Evolutionary conservation across 2,797 vertebrate genomes (phyloP), one percentile per base, ranked within the genome.

Genomic region (Malurus leucopterus): DNA sequence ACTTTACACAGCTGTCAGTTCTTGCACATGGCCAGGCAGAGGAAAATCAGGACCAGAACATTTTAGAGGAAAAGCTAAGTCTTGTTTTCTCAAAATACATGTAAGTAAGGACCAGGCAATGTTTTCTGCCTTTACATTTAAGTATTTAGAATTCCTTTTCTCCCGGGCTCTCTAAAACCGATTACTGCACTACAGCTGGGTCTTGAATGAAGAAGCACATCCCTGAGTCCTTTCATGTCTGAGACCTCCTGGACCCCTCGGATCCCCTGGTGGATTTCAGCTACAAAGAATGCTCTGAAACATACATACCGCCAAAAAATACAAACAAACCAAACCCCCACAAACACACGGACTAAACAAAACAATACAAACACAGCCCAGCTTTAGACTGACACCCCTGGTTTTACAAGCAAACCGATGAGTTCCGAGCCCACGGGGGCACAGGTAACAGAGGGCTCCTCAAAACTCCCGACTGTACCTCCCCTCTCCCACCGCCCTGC

Each of bases 1-100:
- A 77, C 55, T 40, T 41, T 2, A 64, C 6, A 11, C 2, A 55
- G 19, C 8, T 34, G 9, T 18, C 57, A 26, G 34, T 4, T 21
- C 11, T 34, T 0, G 0, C 43, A 21, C 3, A 1, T 8, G 4
- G 43, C 24, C 46, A 30, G 32, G 6, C 18, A 54, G 12, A 49
- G 24, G 20, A 70, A 49, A 79, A 63, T 5, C 15, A 36, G 30
- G 8, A 12, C 11, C 22, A 24, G 13, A 74, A 64, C 11, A 32
- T 14, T 57, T 70, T 29, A 63, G 7, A 50, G 12, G 67, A 72
- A 34, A 88, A 62, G 13, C 0, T 0, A 50, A 63, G 19, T 12
- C 2, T 18, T n/a, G 9, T 29, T 64, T 57, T 57, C 51, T 74
- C 58, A 34, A 51, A 82, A 55, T 23, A 43, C 23, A 16, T 1